Evolutionary conservation across 1,140 invertebrate species (phyloP).

Genomic region (Trichonephila clavipes): DNA sequence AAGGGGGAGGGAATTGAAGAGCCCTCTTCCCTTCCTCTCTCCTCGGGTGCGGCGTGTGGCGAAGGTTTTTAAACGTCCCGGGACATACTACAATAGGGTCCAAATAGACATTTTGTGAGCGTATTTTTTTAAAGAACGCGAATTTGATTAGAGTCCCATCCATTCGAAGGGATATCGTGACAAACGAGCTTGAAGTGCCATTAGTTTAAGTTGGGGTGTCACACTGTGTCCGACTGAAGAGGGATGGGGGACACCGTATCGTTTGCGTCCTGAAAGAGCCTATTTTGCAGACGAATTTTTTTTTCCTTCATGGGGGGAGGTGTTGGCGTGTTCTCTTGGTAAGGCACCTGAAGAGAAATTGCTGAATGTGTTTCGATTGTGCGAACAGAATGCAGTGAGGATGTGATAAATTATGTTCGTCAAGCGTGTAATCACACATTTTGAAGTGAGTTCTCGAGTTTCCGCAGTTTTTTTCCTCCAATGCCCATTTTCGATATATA

Average conservation of each 20-base stretch:
- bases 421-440: background rate
- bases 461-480: background rate
- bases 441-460: background rate
- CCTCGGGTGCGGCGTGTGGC: conserved; percentile 65
- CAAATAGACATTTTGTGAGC: conserved; percentile 48
- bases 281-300: background rate
- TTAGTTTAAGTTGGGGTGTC: conserved; percentile 66
- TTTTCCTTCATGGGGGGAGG: no score
- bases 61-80: conserved; percentile 64
- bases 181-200: conserved; percentile 69
- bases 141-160: conserved; percentile 65
- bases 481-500: background rate
- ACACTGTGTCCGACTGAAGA: conserved; percentile 36
- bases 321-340: background rate
- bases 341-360: conserved; percentile 30
- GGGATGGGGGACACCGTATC: background rate
- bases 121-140: conserved; percentile 37
- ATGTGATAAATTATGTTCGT: conserved; percentile 11
- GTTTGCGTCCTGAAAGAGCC: background rate
- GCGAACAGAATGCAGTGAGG: background rate
- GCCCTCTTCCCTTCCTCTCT: background rate
- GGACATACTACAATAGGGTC: conserved; percentile 48
- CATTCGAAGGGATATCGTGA: conserved; percentile 44
- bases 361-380: background rate
- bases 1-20: background rate